phyloP scores from a whole-genome alignment of 1,140 invertebrate genomes.

The Choristoneura fumiferana region DNA sequence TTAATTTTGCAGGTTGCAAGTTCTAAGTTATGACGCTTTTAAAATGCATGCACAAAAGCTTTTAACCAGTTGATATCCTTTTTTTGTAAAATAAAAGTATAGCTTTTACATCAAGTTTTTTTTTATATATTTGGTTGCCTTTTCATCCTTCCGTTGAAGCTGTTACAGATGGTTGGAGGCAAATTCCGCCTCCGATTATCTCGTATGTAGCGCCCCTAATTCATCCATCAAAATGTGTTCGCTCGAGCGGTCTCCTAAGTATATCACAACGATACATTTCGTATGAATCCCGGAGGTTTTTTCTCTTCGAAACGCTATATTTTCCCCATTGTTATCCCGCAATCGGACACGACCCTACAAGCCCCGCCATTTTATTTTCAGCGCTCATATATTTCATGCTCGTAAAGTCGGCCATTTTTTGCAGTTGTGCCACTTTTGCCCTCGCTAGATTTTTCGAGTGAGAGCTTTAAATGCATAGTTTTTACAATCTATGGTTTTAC shows the following conservation, averaged over 20 bases:
- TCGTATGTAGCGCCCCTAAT: not conserved
- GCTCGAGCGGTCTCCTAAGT: not conserved
- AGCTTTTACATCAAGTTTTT: too few relatives aligned
- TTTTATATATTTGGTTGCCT: too few relatives aligned
- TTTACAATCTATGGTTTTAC: not conserved
- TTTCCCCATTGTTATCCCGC: slow-evolving; percentile 9
- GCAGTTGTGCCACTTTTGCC: slow-evolving; percentile 3
- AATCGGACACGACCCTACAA: slow-evolving; percentile 7
- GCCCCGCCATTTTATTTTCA: slow-evolving; percentile 13
- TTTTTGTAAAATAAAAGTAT: too few relatives aligned
- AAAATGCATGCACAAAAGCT: too few relatives aligned
- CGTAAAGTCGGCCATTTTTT: slow-evolving; percentile 4
- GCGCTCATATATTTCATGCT: slow-evolving; percentile 10
- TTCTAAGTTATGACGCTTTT: too few relatives aligned
- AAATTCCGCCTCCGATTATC: too few relatives aligned
- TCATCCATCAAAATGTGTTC: slow-evolving; percentile 18
- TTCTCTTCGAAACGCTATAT: slow-evolving; percentile 4
- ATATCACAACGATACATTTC: not conserved
- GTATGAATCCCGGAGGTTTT: not conserved
- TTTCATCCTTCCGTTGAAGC: too few relatives aligned
- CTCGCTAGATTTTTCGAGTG: not conserved
- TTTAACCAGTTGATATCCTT: too few relatives aligned
- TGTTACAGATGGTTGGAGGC: too few relatives aligned
- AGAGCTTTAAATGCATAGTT: not conserved
- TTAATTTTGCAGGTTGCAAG: too few relatives aligned